phyloP scores from a whole-genome alignment of 2,113 vertebrate genomes.

The Bagarius yarrelli region DNA sequence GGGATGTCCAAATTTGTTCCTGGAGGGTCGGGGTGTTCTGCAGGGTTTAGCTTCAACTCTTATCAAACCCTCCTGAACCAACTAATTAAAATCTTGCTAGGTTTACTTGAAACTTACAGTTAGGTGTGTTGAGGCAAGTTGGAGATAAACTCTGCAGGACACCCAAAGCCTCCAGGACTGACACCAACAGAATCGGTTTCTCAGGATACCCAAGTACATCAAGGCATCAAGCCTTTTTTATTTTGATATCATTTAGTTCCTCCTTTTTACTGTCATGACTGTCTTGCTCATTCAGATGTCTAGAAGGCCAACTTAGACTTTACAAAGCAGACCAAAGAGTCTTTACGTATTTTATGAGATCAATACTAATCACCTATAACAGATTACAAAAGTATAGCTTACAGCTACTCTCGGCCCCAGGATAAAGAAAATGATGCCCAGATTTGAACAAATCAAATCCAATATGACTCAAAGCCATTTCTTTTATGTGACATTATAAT shows the following conservation, averaged over 20 bases:
- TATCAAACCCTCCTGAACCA: too few species aligned
- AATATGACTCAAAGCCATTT: constrained; percentile 15
- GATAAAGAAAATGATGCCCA: constrained; percentile 52
- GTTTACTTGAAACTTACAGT: too few species aligned
- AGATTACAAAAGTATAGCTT: constrained; percentile 39
- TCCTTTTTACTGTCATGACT: not conserved
- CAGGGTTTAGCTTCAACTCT: too few species aligned
- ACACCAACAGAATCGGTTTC: not conserved
- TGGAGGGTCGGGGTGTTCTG: too few species aligned
- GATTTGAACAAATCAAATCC: constrained; percentile 51
- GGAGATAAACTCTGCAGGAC: too few species aligned
- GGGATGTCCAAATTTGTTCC: too few species aligned
- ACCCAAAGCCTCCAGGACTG: too few species aligned
- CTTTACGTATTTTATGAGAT: constrained; percentile 54
- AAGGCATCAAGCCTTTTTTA: not conserved
- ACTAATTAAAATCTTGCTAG: too few species aligned
- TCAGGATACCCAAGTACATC: not conserved
- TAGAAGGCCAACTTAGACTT: constrained; percentile 9
- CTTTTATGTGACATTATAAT: constrained; percentile 15
- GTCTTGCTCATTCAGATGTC: constrained; percentile 41
- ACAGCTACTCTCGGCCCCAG: constrained; percentile 30
- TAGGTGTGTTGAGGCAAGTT: too few species aligned
- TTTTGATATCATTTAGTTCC: not conserved
- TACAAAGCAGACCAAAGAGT: constrained; percentile 52
- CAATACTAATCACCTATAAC: constrained; percentile 63